Conservation (phyloP, 2,888 invertebrate species). For the Lottia gigantea region DNA sequence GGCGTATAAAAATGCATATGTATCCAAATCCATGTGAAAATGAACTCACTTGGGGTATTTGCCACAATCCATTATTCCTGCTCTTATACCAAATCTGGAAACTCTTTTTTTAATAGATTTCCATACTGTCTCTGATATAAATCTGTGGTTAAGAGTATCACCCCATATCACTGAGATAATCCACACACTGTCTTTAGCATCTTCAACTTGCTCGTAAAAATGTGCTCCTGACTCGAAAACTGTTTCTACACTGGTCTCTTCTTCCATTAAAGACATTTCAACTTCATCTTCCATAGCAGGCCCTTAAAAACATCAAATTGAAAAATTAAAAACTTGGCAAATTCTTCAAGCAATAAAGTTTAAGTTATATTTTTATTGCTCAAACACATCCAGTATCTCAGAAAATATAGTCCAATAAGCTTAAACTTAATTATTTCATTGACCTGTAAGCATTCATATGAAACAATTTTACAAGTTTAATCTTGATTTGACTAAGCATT, state of each 20-base stretch:
- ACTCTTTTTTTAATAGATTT: conserved; percentile 66
- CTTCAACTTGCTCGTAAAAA: conserved; percentile 71
- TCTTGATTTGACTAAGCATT: no score
- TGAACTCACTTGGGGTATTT: neutral
- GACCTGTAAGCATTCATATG: no score
- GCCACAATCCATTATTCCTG: conserved; percentile 70
- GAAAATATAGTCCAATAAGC: no score
- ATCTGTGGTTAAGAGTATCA: conserved; percentile 6
- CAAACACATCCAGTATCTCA: no score
- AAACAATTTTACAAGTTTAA: no score
- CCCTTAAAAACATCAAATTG: conserved; percentile 44
- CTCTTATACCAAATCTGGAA: conserved; percentile 69
- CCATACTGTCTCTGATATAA: conserved; percentile 63
- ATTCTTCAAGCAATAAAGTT: no score
- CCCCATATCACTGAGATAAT: conserved; percentile 69
- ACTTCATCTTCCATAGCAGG: conserved; percentile 62
- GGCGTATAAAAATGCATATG: no score
- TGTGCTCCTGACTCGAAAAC: conserved; percentile 68
- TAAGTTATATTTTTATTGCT: no score
- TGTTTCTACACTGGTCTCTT: conserved; percentile 41
- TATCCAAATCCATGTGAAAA: no score
- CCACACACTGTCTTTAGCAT: conserved; percentile 73
- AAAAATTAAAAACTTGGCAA: no score
- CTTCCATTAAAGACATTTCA: conserved; percentile 45
- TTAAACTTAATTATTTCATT: no score